A percentile compares a stretch with the other conserved stretches of the same genome.
These are phyloP conservation scores for Bombus superbus DNA, from an alignment of 1,140 invertebrate genomes.

Conservation along the genomic window DNA sequence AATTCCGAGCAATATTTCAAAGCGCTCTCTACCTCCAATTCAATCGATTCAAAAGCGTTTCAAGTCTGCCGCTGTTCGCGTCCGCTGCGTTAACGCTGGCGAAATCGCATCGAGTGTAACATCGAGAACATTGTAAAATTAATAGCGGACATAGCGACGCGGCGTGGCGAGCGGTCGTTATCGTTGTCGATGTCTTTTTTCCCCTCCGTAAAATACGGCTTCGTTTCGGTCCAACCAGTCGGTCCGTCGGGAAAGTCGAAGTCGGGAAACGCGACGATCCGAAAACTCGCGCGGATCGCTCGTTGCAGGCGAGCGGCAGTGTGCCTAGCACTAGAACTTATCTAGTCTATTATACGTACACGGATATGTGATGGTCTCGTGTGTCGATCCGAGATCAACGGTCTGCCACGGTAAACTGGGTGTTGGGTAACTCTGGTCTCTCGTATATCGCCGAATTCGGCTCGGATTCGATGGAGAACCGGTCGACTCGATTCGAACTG, in stretches of 20 bases:
- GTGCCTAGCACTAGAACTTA: slow-evolving; percentile 62
- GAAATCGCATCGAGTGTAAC: neutral
- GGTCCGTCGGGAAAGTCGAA: neutral
- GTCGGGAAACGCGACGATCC: neutral
- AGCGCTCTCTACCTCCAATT: neutral
- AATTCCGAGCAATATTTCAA: neutral
- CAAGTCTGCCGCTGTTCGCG: too few species aligned
- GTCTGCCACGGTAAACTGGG: slow-evolving; percentile 33
- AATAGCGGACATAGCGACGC: neutral
- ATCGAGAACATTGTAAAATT: neutral
- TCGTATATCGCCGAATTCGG: neutral
- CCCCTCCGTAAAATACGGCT: neutral
- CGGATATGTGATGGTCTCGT: slow-evolving; percentile 64
- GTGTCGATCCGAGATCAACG: slow-evolving; percentile 52
- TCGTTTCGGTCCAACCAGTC: neutral
- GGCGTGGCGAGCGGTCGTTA: too few species aligned
- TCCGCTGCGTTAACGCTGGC: too few species aligned
- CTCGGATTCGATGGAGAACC: neutral
- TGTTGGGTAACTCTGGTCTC: neutral
- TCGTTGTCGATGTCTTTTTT: neutral
- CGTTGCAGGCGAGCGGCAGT: neutral
- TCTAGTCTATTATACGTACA: slow-evolving; percentile 70
- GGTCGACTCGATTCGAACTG: neutral
- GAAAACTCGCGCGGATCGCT: neutral
- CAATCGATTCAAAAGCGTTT: neutral